A percentile compares a stretch with the other conserved stretches of the same genome.
These are phyloP conservation scores for Enteromius mattozi DNA, from an alignment of 2,797 vertebrate species.

Conservation along the genomic window DNA sequence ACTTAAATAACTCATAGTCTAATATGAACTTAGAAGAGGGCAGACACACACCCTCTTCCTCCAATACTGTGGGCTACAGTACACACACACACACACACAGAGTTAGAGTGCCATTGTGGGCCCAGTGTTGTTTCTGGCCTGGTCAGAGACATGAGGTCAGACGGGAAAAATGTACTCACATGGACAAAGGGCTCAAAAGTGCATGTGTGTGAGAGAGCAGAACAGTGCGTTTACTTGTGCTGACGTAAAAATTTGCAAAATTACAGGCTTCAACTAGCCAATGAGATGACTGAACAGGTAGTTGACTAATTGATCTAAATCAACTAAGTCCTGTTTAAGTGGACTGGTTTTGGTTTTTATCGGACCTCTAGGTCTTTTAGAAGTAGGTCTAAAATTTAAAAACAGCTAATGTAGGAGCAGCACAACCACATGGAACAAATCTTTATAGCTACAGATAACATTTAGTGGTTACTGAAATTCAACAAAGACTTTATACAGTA, in stretches of 20 bases:
- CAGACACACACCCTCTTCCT: slow-evolving; percentile 30
- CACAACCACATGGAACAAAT: neutral
- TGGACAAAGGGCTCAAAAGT: slow-evolving; percentile 60
- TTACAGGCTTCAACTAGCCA: neutral
- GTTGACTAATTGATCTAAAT: neutral
- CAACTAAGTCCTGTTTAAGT: neutral
- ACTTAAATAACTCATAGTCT: neutral
- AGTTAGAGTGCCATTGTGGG: slow-evolving; percentile 72
- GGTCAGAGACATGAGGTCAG: slow-evolving; percentile 78
- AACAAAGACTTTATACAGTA: neutral
- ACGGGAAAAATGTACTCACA: slow-evolving; percentile 75
- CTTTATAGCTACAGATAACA: neutral
- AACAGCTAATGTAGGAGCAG: neutral
- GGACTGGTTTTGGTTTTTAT: neutral
- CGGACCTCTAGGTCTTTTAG: neutral
- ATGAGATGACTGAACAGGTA: neutral
- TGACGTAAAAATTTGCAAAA: neutral
- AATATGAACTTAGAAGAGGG: neutral
- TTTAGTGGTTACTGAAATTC: neutral
- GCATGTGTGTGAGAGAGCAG: slow-evolving; percentile 38
- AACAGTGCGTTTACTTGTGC: neutral
- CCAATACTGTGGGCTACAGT: slow-evolving; percentile 6
- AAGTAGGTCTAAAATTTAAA: neutral
- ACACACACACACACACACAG: slow-evolving; percentile 28
- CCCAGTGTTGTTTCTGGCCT: slow-evolving; percentile 74